Evolutionary conservation across 2,888 invertebrate genomes (phyloP).

Genomic region (Stenolophus ochropezus): DNA sequence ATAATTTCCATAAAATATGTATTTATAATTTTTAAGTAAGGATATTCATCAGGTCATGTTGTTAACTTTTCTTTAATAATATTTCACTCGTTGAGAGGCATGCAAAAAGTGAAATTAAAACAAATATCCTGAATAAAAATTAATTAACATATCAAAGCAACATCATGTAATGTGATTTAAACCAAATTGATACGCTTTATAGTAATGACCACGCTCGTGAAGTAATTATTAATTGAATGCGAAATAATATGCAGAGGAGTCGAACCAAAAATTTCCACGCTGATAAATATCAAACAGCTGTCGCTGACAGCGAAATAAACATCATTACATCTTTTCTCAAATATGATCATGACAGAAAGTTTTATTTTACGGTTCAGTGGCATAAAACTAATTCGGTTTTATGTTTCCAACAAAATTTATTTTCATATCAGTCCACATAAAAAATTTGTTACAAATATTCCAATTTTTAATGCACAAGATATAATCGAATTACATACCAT

Average conservation of each 20-base stretch:
- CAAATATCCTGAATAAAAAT: neutral
- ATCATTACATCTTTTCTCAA: conserved; percentile 35
- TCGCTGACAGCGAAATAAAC: conserved; percentile 18
- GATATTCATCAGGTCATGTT: too few species aligned
- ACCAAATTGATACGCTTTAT: neutral
- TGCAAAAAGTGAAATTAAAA: neutral
- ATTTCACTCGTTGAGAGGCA: too few species aligned
- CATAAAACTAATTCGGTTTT: conserved; percentile 32
- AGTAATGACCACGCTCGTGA: neutral
- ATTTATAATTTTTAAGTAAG: too few species aligned
- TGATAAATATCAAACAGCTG: conserved; percentile 18
- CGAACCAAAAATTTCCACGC: conserved; percentile 4
- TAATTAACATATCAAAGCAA: neutral
- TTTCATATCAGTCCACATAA: neutral
- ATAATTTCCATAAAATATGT: too few species aligned
- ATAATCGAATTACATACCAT: neutral
- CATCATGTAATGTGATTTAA: neutral
- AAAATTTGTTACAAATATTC: neutral
- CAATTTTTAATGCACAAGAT: neutral
- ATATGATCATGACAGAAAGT: conserved; percentile 2
- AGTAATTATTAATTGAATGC: conserved; percentile 18
- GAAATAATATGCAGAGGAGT: conserved; percentile 18
- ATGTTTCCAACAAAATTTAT: conserved; percentile 9
- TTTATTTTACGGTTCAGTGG: conserved; percentile 28
- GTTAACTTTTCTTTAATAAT: too few species aligned